Evolutionary conservation across 1,140 invertebrate genomes (phyloP).

Genomic region (Pogonognathellus flavescens): DNA sequence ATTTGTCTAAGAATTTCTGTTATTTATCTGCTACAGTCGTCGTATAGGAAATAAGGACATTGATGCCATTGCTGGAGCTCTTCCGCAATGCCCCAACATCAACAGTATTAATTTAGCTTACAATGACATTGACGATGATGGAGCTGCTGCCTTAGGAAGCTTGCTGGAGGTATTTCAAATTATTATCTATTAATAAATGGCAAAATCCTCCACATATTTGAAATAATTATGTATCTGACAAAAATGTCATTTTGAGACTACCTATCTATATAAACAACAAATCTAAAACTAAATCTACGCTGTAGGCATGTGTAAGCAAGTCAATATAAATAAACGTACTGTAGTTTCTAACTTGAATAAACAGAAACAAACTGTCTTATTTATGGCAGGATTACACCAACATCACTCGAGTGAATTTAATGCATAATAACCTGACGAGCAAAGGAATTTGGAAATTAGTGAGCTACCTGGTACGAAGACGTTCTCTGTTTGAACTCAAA

Average conservation of each 20-base stretch:
- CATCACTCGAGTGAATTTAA: conserved; percentile 39
- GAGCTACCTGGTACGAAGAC: conserved; percentile 8
- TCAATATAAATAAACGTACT: no score
- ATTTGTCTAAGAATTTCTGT: neutral
- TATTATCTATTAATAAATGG: neutral
- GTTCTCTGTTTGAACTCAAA: conserved; percentile 18
- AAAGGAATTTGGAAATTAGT: conserved; percentile 23
- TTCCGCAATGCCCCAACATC: conserved; percentile 2
- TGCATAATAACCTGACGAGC: conserved; percentile 37
- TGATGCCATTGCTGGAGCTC: neutral
- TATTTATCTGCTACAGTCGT: conserved; percentile 4
- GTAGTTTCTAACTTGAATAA: neutral
- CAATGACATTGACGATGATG: conserved; percentile 48
- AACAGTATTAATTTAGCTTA: conserved; percentile 40
- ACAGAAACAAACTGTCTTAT: neutral
- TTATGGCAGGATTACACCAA: neutral
- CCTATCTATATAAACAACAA: no score
- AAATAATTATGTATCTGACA: neutral
- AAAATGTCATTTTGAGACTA: neutral
- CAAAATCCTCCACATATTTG: neutral
- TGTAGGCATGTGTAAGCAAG: no score
- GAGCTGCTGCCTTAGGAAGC: neutral
- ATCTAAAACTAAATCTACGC: no score
- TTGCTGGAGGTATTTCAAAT: neutral
- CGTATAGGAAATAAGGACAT: conserved; percentile 19